phyloP scores from a whole-genome alignment of 2,113 vertebrate species.

The Oncorhynchus keta region DNA sequence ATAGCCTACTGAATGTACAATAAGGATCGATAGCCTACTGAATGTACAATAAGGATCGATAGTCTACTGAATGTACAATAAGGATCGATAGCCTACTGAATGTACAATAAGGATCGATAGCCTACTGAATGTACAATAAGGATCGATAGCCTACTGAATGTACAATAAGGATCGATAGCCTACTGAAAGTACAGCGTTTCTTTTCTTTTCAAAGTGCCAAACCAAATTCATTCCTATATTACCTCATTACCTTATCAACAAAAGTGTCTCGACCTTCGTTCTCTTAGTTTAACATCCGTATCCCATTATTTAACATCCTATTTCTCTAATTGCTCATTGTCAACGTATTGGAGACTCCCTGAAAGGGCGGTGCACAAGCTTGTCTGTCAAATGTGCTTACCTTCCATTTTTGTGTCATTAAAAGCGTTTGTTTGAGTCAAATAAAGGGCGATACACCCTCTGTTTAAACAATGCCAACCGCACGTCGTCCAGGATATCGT shows the following conservation, averaged over 20 bases:
- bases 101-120: too few species aligned
- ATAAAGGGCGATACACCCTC: constrained; percentile 67
- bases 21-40: too few species aligned
- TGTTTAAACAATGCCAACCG: constrained; percentile 64
- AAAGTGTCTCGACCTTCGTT: constrained; percentile 58
- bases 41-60: too few species aligned
- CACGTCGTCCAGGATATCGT: constrained; percentile 64
- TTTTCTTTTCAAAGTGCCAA: constrained; percentile 1
- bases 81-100: too few species aligned
- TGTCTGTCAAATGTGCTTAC: constrained; percentile 49
- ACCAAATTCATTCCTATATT: background rate
- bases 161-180: too few species aligned
- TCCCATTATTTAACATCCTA: constrained; percentile 67
- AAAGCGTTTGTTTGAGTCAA: constrained; percentile 69
- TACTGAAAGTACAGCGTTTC: constrained; percentile 51
- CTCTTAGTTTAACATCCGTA: constrained; percentile 69
- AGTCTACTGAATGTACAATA: too few species aligned
- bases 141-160: too few species aligned
- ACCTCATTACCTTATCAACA: constrained; percentile 61
- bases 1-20: too few species aligned
- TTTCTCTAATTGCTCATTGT: constrained; percentile 67
- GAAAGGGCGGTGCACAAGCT: constrained; percentile 55
- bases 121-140: too few species aligned
- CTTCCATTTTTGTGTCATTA: constrained; percentile 68
- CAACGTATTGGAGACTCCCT: constrained; percentile 53